Base-by-base conservation (phyloP, 2,113 vertebrate species). In the Gallinago jamesoni region DNA sequence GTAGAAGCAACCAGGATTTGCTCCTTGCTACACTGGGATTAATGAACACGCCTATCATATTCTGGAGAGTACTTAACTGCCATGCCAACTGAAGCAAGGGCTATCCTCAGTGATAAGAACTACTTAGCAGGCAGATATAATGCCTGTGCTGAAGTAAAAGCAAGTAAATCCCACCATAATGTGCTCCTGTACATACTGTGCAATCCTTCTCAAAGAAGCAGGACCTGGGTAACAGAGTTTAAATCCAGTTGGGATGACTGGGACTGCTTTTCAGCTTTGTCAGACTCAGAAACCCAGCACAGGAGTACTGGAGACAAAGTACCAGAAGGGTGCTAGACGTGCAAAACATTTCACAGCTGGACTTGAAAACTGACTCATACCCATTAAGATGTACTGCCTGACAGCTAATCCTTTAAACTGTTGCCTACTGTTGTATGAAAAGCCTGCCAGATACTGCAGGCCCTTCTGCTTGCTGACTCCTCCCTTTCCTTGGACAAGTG, bases 181-280 rank as follows among this genome's bases (percentile, higher is more conserved):
- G 5, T 92, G 75, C 67, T 91, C 74, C 84, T 69, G 73, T 81
- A 87, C 48, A 53, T 72, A 76, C 73, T 91, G 74, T 75, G 72
- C 90, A 93, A 91, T 96, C 93, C 72, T 93, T 81, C 76, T 72
- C 62, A 87, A 92, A 69, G 66, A 92, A 87, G 57, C 56, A 93
- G 31, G 66, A 41, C 53, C 62, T 53, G 48, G 15, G 60, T 84
- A 89, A 43, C 24, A 84, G 76, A 68, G 31, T 84, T 93, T 91
- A 93, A 95, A 91, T 91, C 25, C 95, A 73, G 77, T 31, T 93
- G 53, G 43, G 39, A 64, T 52, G 53, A 31, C 56, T 87, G 57
- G 66, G 16, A 76, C 84, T 79, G 74, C 77, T 91, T 94, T 84
- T 56, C 24, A 45, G 82, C 84, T 90, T 89, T 69, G 59, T 83